Evolutionary conservation across 1,140 invertebrate species (phyloP), one percentile per base, ranked within the genome.

Genomic region (Thalassaphorura encarpata): DNA sequence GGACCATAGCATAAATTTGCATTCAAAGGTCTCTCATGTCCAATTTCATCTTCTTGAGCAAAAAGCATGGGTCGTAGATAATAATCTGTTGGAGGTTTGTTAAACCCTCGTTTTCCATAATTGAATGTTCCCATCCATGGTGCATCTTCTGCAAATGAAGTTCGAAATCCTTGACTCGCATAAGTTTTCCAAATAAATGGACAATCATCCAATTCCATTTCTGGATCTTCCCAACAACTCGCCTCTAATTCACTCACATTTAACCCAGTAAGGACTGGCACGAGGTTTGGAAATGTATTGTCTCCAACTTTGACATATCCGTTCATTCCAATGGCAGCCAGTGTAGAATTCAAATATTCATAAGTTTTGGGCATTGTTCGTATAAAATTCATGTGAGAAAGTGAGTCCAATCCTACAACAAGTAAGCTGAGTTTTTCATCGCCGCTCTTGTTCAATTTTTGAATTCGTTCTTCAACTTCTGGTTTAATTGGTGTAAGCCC

Each of bases 251-350:
- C 83, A 2, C 71, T 69, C 16, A 13, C 61, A 31, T 70, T 77
- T 19, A 81, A 66, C 0, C 86, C 86, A 1, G 79, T 80, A 1
- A 89, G 68, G 8, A 85, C 71, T 0, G 86, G 79, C 0, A 86
- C 75, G 24, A 90, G 60, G 69, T 91, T 90, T 0, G 85, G 84
- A 67, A 84, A 89, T 0, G 87, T 89, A 66, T 89, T 51, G 3
- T 33, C 60, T 0, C 61, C 70, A n/a, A 70, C 63, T 61, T 70
- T 72, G n/a, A 58, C 69, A 52, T 69, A 72, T 8, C 71, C 71
- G 8, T 40, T 24, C 13, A 57, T 16, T 5, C 49, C 72, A 31
- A 71, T 59, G 6, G 66, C 67, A 58, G 57, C 19, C 71, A 56
- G 1, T 11, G 11, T 36, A 67, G 51, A 16, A 69, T 52, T 2